Evolutionary conservation across 1,140 invertebrate genomes (phyloP).

Genomic region (Hypsibius dujardini): DNA sequence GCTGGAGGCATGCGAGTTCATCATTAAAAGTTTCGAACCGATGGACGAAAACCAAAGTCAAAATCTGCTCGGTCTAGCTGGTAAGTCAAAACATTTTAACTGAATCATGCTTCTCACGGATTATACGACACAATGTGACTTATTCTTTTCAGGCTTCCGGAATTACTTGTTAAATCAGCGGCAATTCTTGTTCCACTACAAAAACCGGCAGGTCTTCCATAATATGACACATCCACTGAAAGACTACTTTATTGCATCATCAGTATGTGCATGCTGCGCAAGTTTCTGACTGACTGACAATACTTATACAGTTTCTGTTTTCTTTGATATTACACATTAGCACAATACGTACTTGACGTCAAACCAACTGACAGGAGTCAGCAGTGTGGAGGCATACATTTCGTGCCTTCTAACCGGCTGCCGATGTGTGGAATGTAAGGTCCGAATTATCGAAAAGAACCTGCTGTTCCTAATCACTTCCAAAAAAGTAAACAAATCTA

Average conservation of each 20-base stretch:
- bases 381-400: constrained; percentile 20
- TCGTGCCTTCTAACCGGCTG: constrained; percentile 15
- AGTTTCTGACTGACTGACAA: background rate
- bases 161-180: constrained; percentile 1
- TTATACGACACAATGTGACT: background rate
- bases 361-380: constrained; percentile 7
- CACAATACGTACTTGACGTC: constrained; percentile 27
- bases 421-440: background rate
- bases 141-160: background rate
- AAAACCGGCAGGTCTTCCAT: constrained; percentile 34
- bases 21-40: constrained; percentile 33
- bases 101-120: background rate
- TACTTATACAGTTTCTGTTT: constrained; percentile 17
- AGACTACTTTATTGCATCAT: constrained; percentile 41
- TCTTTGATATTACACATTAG: constrained; percentile 34
- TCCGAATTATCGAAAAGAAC: background rate
- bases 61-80: constrained; percentile 26
- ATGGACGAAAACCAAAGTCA: constrained; percentile 26
- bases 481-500: constrained; percentile 11
- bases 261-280: constrained; percentile 1
- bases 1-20: constrained; percentile 26
- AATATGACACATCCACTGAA: constrained; percentile 45
- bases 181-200: background rate
- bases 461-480: constrained; percentile 14
- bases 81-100: no score